Percentiles rank a stretch among this genome's conserved stretches.
Evolutionary conservation across 2,797 vertebrate genomes (phyloP).

Genomic region (Holocentrus rufus): DNA sequence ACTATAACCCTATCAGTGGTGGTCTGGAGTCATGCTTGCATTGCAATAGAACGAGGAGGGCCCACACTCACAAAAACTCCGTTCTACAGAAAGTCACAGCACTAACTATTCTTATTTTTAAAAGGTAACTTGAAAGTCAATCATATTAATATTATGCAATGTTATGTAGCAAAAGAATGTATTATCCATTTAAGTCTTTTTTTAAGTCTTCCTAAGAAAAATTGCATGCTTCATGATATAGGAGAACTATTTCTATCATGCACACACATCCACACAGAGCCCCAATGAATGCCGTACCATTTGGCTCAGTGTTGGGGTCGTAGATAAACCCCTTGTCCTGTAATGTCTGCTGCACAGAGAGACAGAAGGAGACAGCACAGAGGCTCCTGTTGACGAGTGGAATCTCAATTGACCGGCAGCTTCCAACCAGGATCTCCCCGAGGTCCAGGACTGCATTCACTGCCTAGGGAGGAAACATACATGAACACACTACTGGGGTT

Average conservation of each 20-base stretch:
- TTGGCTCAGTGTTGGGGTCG: conserved; percentile 48
- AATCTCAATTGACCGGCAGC: conserved; percentile 77
- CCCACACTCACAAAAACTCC: too few species aligned
- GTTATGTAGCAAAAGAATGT: too few species aligned
- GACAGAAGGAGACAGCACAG: conserved; percentile 84
- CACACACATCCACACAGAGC: not conserved
- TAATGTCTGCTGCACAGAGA: conserved; percentile 84
- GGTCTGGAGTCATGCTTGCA: not conserved
- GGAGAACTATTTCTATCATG: too few species aligned
- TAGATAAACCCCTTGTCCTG: conserved; percentile 59
- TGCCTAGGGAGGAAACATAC: conserved; percentile 74
- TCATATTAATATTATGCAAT: too few species aligned
- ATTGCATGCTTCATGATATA: too few species aligned
- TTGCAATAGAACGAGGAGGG: too few species aligned
- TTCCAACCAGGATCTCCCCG: conserved; percentile 84
- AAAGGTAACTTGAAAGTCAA: too few species aligned
- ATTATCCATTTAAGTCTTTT: not conserved
- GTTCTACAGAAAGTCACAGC: too few species aligned
- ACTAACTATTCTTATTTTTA: too few species aligned
- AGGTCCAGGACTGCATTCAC: conserved; percentile 81
- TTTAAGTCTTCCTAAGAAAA: too few species aligned
- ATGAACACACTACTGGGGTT: not conserved
- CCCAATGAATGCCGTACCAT: conserved; percentile 73
- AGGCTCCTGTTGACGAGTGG: conserved; percentile 86
- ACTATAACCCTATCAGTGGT: not conserved